Evolutionary conservation across 2,113 vertebrate genomes (phyloP), one percentile per base, ranked within the genome.

Genomic region (Albula glossodonta): DNA sequence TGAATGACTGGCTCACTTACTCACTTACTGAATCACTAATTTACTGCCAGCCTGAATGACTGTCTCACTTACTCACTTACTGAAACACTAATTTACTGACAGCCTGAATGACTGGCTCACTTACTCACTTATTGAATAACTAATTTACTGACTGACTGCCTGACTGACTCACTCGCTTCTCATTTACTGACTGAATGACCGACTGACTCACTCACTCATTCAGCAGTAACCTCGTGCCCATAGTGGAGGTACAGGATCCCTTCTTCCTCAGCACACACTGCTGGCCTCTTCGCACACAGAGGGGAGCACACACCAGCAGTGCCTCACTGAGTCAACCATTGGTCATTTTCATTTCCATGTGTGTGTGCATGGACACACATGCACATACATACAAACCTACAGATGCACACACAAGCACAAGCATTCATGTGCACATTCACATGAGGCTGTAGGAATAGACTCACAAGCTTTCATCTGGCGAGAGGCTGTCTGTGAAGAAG

Each of bases 391-490:
- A 74, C 63, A 70, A 22, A 70, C 63, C n/a, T 22, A 70, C 63
- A n/a, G 22, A 31, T 4, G 10, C 70, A 19, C 31, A n/a, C 70
- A 9, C 70, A 22, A 25, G 70, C 25, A 74, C 10, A 74, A n/a
- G 70, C n/a, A 22, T 22, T 74, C 31, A n/a, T 31, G 22, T 25
- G 70, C 70, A 31, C 1, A n/a, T 74, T n/a, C 9, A 22, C 5
- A n/a, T 31, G 17, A 53, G 80, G 17, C 22, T 22, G 53, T 49
- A 11, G 60, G 22, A 19, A 41, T 12, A 74, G 91, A 96, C 96
- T 97, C 90, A 96, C 96, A 97, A 89, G 91, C 96, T 97, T 41
- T 97, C 96, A 2, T 97, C 96, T 13, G 96, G 96, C 19, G 96
- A 96, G 63, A 96, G 90, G 89, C 95, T 96, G 82, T 96, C 96